Percentiles rank a stretch among this genome's conserved stretches.
phyloP scores from a whole-genome alignment of 2,888 invertebrate genomes.

The Cerastis rubricosa region DNA sequence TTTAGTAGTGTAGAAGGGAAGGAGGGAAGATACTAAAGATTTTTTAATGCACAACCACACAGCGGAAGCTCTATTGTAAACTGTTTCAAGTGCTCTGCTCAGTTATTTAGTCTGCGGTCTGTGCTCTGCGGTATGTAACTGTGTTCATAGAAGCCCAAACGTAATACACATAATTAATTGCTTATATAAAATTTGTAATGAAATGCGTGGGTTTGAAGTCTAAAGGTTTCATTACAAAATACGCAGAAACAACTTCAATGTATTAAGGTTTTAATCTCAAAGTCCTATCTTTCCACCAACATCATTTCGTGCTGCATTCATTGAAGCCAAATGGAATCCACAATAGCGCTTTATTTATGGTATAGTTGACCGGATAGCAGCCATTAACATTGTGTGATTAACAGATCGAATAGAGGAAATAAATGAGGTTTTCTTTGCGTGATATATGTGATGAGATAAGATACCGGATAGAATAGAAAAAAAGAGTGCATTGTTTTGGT shows the following conservation, averaged over 20 bases:
- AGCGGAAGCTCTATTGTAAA: background rate
- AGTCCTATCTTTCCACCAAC: background rate
- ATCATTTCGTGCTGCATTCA: background rate
- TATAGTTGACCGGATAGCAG: too few relatives aligned
- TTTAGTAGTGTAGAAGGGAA: too few relatives aligned
- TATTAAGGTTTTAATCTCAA: background rate
- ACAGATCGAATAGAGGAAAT: too few relatives aligned
- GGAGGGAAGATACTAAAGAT: background rate
- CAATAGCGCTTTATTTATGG: too few relatives aligned
- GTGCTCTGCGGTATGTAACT: background rate
- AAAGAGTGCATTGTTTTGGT: too few relatives aligned
- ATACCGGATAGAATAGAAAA: too few relatives aligned
- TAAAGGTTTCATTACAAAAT: background rate
- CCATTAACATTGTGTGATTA: too few relatives aligned
- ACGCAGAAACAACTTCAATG: background rate
- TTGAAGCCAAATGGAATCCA: background rate
- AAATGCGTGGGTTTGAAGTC: conserved; percentile 11
- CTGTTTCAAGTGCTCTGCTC: background rate
- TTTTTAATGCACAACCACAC: background rate
- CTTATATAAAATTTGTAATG: background rate
- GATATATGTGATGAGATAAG: too few relatives aligned
- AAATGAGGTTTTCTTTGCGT: too few relatives aligned
- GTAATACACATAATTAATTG: conserved; percentile 19
- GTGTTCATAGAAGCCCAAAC: conserved; percentile 2
- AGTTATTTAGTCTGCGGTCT: background rate